phyloP scores from a whole-genome alignment of 2,113 vertebrate genomes.

The Fulmarus glacialis region DNA sequence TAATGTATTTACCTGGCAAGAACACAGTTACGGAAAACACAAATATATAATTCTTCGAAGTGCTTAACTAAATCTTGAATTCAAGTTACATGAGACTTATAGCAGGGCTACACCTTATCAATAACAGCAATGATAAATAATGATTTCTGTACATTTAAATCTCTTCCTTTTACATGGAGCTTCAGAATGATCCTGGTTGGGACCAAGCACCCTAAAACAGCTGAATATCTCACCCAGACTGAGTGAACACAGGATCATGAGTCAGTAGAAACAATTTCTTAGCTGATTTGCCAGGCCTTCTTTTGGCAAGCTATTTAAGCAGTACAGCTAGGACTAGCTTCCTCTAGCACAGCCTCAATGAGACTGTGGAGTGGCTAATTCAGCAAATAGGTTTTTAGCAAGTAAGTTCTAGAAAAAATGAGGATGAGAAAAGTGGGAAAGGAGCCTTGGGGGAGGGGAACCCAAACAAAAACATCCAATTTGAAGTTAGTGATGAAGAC shows the following conservation, averaged over 20 bases:
- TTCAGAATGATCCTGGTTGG: not conserved
- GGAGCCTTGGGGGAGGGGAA: not conserved
- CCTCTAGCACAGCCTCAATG: not conserved
- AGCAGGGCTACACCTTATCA: not conserved
- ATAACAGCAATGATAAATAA: not conserved
- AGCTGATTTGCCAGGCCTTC: not conserved
- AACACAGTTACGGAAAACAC: not conserved
- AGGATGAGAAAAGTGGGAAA: not conserved
- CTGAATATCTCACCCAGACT: not conserved
- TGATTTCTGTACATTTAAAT: not conserved
- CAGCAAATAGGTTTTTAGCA: not conserved
- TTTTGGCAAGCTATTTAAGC: not conserved
- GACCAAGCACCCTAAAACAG: not conserved
- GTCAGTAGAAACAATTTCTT: not conserved
- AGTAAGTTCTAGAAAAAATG: not conserved
- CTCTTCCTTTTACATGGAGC: not conserved
- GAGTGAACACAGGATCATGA: not conserved
- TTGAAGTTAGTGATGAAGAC: not conserved
- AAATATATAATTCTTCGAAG: not conserved
- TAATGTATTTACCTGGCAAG: not conserved
- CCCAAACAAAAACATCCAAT: not conserved
- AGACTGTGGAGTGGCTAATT: not conserved
- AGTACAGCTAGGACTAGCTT: not conserved
- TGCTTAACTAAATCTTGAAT: not conserved
- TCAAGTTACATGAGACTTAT: not conserved